Evolutionary conservation across 2,113 vertebrate species (phyloP), one percentile per base, ranked within the genome.

Genomic region (Lynx canadensis): DNA sequence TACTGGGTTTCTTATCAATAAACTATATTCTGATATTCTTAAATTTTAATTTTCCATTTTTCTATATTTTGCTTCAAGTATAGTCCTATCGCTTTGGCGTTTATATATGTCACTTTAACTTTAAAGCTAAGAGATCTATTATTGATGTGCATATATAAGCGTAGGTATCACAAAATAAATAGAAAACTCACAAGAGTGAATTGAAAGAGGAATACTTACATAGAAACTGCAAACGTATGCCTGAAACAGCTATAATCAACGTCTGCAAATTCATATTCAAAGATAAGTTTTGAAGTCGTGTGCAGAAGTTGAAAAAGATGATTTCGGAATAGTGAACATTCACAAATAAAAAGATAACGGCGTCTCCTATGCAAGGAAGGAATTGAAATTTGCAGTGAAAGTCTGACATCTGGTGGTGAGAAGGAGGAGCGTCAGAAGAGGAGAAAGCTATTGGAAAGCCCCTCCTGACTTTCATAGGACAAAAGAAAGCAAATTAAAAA

Each of bases 391-490:
- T 96, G 97, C 98, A 98, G 99, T 98, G 98, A 94, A 98, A 98
- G 98, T 97, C 98, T 99, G 99, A 98, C 99, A 99, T 98, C 99
- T 98, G 98, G 98, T 99, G 99, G 99, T 73, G 33, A 69, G 1
- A 19, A 19, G 29, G 14, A 94, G 90, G 96, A 96, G 97, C 33
- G 68, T 80, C 98, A n/a, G 83, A 33, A 66, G 25, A 91, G n/a
- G 41, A 82, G 7, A 29, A 1, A 0, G 19, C 36, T 73, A 25
- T 38, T 80, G 86, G 85, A 82, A 97, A 85, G 79, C 78, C 25
- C 45, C 78, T 94, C 65, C 94, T 83, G 55, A 76, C 33, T 93
- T 82, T 74, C 57, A 13, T 33, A 27, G 7, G 27, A 48, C 74
- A 96, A 82, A 4, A 82, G 86, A 95, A 97, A 87, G 9, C 68